Evolutionary conservation across 2,888 invertebrate species (phyloP).

Genomic region (Mythimna loreyi): DNA sequence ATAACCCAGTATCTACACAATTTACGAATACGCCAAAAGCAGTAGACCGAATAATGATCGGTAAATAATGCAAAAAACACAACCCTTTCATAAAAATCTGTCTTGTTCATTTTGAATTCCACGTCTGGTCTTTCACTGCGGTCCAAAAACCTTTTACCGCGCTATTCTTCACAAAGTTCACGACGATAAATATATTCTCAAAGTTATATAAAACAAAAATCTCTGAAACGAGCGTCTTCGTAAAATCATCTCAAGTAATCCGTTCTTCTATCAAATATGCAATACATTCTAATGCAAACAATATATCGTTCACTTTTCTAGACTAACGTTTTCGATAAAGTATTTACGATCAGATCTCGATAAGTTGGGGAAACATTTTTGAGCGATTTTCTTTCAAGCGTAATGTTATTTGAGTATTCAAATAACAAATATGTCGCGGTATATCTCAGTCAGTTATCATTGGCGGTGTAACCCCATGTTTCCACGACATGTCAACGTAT

Average conservation of each 20-base stretch:
- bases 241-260: conserved; percentile 46
- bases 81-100: conserved; percentile 1
- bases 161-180: conserved; percentile 26
- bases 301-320: conserved; percentile 43
- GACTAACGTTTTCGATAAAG: conserved; percentile 50
- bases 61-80: conserved; percentile 50
- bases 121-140: neutral
- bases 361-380: conserved; percentile 41
- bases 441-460: conserved; percentile 58
- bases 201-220: conserved; percentile 44
- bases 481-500: conserved; percentile 69
- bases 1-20: conserved; percentile 68
- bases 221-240: conserved; percentile 29
- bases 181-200: conserved; percentile 26
- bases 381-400: conserved; percentile 45
- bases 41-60: conserved; percentile 65
- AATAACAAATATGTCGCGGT: conserved; percentile 46
- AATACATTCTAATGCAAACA: conserved; percentile 60
- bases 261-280: conserved; percentile 58
- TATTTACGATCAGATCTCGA: conserved; percentile 48
- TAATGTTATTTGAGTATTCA: conserved; percentile 50
- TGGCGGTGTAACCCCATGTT: conserved; percentile 49
- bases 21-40: conserved; percentile 69
- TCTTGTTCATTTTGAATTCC: neutral
- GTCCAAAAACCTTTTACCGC: conserved; percentile 14